Evolutionary conservation across 2,888 invertebrate species (phyloP).

Genomic region (Chalcis sispes): DNA sequence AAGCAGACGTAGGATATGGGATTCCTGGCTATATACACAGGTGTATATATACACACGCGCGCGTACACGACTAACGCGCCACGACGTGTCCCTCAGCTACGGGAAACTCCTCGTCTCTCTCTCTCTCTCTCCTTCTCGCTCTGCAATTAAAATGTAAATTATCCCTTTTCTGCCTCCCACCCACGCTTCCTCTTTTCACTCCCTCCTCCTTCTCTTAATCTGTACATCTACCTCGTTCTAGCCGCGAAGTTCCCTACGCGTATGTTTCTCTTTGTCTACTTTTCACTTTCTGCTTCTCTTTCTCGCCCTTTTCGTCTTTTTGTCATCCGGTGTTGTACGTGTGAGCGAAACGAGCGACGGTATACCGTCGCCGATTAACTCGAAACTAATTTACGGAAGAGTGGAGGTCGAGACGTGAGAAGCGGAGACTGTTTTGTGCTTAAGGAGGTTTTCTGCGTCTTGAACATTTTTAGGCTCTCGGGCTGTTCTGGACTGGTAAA

Average conservation of each 20-base stretch:
- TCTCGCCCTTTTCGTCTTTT: slow-evolving; percentile 30
- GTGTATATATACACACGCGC: no score
- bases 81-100: slow-evolving; percentile 46
- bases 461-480: no score
- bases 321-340: slow-evolving; percentile 35
- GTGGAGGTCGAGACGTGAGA: no score
- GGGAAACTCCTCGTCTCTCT: slow-evolving; percentile 9
- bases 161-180: slow-evolving; percentile 65
- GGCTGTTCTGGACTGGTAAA: no score
- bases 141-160: slow-evolving; percentile 74
- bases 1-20: no score
- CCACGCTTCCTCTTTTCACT: slow-evolving; percentile 10
- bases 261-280: slow-evolving; percentile 4
- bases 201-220: slow-evolving; percentile 40
- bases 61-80: not conserved
- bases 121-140: slow-evolving; percentile 38
- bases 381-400: slow-evolving; percentile 69
- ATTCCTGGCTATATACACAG: no score
- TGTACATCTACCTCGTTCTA: slow-evolving; percentile 36
- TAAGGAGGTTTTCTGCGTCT: no score
- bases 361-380: slow-evolving; percentile 69
- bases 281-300: slow-evolving; percentile 8
- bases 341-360: slow-evolving; percentile 37
- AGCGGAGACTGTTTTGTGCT: no score
- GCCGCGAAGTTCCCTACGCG: no score